A percentile compares a stretch with the other conserved stretches of the same genome.
Evolutionary conservation across 2,888 invertebrate genomes (phyloP).

Genomic region (Drosophila borealis): DNA sequence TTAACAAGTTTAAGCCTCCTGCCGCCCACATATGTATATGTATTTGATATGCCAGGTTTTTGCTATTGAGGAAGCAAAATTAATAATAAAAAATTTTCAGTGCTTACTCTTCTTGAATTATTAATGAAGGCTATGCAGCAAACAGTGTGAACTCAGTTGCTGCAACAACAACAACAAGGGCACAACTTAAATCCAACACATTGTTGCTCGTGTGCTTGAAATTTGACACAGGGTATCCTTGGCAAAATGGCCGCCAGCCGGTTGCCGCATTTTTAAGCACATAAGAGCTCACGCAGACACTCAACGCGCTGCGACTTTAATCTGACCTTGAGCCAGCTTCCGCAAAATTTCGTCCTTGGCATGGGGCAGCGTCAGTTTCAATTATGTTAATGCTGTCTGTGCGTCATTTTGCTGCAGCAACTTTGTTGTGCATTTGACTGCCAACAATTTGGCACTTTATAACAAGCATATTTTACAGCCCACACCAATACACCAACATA

Average conservation of each 20-base stretch:
- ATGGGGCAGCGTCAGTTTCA: conserved; percentile 25
- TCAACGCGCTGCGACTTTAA: conserved; percentile 41
- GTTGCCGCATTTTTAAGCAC: conserved; percentile 16
- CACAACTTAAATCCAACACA: conserved; percentile 29
- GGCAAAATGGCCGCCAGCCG: conserved; percentile 33
- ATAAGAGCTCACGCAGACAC: conserved; percentile 1
- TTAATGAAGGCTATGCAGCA: conserved; percentile 65
- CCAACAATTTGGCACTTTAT: conserved; percentile 63
- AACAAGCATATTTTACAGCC: conserved; percentile 38
- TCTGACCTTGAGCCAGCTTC: conserved; percentile 46
- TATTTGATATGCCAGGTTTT: conserved; percentile 25
- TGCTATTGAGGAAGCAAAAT: conserved; percentile 44
- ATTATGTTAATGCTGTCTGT: conserved; percentile 47
- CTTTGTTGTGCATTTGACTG: conserved; percentile 40
- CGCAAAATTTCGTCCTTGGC: conserved; percentile 1
- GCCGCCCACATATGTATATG: background rate
- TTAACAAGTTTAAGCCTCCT: conserved; percentile 12
- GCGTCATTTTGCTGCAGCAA: conserved; percentile 32
- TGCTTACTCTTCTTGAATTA: conserved; percentile 69
- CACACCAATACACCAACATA: conserved; percentile 15
- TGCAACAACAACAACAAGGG: conserved; percentile 29
- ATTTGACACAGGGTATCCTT: conserved; percentile 55
- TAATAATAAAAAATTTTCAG: conserved; percentile 47
- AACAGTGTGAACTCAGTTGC: conserved; percentile 62
- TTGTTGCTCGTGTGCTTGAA: conserved; percentile 46